Conservation (phyloP, 2,113 vertebrate species). For the Pachyramphus minor region DNA sequence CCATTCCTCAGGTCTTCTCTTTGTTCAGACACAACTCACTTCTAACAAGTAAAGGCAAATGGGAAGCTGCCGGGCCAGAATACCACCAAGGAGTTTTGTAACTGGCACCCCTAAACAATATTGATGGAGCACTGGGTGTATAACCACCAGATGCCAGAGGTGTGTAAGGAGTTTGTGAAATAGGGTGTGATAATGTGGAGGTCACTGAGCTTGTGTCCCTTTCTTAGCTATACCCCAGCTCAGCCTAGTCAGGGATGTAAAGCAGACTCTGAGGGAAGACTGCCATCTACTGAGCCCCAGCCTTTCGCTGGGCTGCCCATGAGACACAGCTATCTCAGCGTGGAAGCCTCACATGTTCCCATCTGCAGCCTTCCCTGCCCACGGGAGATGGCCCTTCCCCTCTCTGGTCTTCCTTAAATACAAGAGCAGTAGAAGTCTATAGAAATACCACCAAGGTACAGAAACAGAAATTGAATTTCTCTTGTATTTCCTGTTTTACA, state of each 20-base stretch:
- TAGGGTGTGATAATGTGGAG: neutral
- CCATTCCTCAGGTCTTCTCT: neutral
- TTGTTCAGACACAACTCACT: neutral
- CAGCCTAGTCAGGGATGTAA: neutral
- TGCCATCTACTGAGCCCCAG: constrained; percentile 48
- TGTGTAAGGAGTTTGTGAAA: neutral
- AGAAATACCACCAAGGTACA: neutral
- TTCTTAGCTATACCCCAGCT: neutral
- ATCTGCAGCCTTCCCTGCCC: neutral
- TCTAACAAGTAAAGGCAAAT: neutral
- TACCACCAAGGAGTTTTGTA: neutral
- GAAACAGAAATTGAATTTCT: neutral
- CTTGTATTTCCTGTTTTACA: neutral
- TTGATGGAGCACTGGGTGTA: neutral
- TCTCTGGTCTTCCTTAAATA: neutral
- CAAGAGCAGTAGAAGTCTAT: neutral
- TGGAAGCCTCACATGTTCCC: neutral
- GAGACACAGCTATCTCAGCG: neutral
- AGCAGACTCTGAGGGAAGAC: constrained; percentile 18
- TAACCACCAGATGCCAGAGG: neutral
- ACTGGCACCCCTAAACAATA: neutral
- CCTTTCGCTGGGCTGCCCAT: neutral
- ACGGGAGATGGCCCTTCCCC: neutral
- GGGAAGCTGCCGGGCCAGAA: neutral
- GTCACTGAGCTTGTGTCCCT: neutral